A percentile compares a stretch with the other conserved stretches of the same genome.
phyloP scores from a whole-genome alignment of 2,888 invertebrate species.

The Drepana falcataria region DNA sequence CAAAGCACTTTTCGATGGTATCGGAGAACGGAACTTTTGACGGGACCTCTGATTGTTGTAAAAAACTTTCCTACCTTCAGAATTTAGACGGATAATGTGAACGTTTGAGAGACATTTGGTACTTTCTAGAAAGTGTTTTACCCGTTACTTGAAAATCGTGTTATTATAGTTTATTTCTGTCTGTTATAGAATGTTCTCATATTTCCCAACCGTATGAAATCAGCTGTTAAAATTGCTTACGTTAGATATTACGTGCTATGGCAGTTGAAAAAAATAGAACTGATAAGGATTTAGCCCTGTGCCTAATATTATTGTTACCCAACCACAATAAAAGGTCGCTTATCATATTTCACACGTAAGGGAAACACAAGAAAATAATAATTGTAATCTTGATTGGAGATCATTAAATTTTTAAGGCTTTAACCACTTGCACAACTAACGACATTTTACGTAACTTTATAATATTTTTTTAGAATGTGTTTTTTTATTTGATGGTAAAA shows the following conservation, averaged over 20 bases:
- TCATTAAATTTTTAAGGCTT: conserved; percentile 42
- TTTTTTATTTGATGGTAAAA: no score
- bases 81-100: not conserved
- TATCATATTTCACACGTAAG: not conserved
- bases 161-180: no score
- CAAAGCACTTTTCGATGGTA: conserved; percentile 40
- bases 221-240: no score
- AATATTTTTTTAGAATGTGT: not conserved
- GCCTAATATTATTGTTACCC: not conserved
- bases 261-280: no score
- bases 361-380: conserved; percentile 5
- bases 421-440: conserved; percentile 44
- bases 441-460: conserved; percentile 39
- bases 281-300: not conserved
- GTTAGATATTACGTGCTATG: no score
- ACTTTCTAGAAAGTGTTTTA: not conserved
- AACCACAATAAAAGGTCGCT: not conserved
- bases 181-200: no score
- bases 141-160: not conserved
- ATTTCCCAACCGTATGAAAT: no score
- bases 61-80: conserved; percentile 8
- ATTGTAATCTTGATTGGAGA: conserved; percentile 43
- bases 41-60: conserved; percentile 21
- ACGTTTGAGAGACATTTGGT: not conserved
- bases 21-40: conserved; percentile 60